Conservation (phyloP, 2,888 invertebrate genomes). For the Calameuta pallipes region DNA sequence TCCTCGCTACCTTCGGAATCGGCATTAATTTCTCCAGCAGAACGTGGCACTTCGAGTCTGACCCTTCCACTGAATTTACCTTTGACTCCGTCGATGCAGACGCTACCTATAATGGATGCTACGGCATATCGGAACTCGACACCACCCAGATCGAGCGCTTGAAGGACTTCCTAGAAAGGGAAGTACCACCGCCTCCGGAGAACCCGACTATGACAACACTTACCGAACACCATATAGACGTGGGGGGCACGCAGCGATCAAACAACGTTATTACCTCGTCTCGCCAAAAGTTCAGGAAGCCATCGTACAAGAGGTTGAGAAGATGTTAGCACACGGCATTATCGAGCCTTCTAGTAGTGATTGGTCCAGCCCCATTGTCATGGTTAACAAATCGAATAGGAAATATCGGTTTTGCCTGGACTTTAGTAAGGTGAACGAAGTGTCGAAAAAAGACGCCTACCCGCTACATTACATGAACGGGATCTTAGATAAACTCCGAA, state of each 20-base stretch:
- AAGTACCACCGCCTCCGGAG: conserved; percentile 5
- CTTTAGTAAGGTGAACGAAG: conserved; percentile 41
- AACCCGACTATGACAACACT: conserved; percentile 11
- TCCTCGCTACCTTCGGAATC: conserved; percentile 4
- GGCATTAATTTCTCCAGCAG: neutral
- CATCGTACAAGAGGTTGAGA: conserved; percentile 40
- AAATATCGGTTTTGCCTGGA: conserved; percentile 46
- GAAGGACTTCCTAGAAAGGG: neutral
- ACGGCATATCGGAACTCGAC: neutral
- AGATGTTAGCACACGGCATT: conserved; percentile 44
- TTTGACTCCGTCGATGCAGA: neutral
- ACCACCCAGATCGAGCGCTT: neutral
- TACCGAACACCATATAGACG: conserved; percentile 18
- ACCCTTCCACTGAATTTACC: neutral
- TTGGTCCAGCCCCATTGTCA: conserved; percentile 46
- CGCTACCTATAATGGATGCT: neutral
- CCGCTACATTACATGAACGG: conserved; percentile 34
- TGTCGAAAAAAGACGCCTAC: conserved; percentile 30
- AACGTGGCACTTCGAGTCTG: conserved; percentile 4
- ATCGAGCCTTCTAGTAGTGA: conserved; percentile 41
- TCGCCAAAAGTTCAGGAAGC: conserved; percentile 10
- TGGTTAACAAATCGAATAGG: conserved; percentile 41
- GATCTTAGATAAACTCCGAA: conserved; percentile 38
- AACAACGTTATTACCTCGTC: conserved; percentile 16
- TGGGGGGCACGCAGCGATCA: conserved; percentile 11